A percentile compares a stretch with the other conserved stretches of the same genome.
Conservation (phyloP, 2,888 invertebrate species). For the Dysmachus trigonus region DNA sequence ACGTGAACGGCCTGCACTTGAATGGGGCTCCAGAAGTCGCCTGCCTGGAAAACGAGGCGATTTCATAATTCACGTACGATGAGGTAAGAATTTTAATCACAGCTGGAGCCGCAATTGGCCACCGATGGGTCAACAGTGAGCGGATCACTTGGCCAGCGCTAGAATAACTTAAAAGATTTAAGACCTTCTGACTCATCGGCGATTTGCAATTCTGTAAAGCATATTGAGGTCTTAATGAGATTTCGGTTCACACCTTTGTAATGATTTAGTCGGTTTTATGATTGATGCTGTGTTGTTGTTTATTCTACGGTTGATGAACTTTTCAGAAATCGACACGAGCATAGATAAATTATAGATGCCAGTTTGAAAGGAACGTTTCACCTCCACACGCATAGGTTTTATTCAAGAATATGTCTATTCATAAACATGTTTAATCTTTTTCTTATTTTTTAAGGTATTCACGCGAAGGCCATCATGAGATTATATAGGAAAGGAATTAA, state of each 20-base stretch:
- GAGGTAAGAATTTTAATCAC: not conserved
- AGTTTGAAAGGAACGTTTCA: not conserved
- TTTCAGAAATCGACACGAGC: not conserved
- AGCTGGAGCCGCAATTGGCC: not conserved
- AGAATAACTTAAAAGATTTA: not conserved
- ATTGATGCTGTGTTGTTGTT: not conserved
- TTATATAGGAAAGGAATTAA: not conserved
- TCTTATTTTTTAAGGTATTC: not conserved
- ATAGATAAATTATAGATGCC: not conserved
- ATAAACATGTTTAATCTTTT: not conserved
- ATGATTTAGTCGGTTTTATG: not conserved
- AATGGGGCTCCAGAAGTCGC: not conserved
- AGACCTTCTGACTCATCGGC: not conserved
- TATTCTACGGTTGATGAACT: not conserved
- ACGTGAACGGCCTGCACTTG: constrained; percentile 22
- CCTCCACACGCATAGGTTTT: not conserved
- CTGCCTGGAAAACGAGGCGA: not conserved
- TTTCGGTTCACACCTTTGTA: not conserved
- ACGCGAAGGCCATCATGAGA: not conserved
- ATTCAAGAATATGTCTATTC: not conserved
- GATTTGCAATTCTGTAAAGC: not conserved
- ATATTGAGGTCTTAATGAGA: not conserved
- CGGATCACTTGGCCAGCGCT: not conserved
- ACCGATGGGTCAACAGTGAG: constrained; percentile 5
- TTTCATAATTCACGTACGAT: constrained; percentile 26